phyloP scores from a whole-genome alignment of 2,113 vertebrate species.

The Pelmatolapia mariae region DNA sequence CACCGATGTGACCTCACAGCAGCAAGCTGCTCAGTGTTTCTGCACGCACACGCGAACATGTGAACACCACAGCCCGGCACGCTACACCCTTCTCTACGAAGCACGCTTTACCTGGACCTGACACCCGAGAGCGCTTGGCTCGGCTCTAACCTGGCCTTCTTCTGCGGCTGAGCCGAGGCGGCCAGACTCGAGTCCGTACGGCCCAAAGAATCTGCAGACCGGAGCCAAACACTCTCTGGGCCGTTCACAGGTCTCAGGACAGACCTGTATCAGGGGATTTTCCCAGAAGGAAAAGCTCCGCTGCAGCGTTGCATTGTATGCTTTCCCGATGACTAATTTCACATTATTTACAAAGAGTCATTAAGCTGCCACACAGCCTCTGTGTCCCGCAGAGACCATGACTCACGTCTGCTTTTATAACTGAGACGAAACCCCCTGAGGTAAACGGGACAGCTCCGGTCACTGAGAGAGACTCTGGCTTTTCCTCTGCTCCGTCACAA shows the following conservation, averaged over 20 bases:
- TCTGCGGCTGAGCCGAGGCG: background rate
- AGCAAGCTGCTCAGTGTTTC: background rate
- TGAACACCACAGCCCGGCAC: background rate
- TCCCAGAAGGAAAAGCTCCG: background rate
- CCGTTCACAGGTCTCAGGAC: accelerated
- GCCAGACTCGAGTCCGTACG: background rate
- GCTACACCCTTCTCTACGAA: accelerated
- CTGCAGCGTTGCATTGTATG: background rate
- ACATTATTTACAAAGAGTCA: background rate
- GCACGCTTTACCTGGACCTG: background rate
- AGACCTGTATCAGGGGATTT: background rate
- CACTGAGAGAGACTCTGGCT: accelerated
- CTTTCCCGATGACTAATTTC: background rate
- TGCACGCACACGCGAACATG: background rate
- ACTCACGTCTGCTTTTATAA: background rate
- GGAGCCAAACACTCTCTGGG: background rate
- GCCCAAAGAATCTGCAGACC: background rate
- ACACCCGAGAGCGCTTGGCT: background rate
- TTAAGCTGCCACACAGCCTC: background rate
- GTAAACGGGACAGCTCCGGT: background rate
- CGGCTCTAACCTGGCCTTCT: background rate
- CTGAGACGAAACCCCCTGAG: background rate
- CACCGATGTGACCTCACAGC: background rate
- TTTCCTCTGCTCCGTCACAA: background rate
- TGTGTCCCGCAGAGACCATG: background rate